Evolutionary conservation across 2,113 vertebrate genomes (phyloP), one percentile per base, ranked within the genome.

Genomic region (Hylia prasina): DNA sequence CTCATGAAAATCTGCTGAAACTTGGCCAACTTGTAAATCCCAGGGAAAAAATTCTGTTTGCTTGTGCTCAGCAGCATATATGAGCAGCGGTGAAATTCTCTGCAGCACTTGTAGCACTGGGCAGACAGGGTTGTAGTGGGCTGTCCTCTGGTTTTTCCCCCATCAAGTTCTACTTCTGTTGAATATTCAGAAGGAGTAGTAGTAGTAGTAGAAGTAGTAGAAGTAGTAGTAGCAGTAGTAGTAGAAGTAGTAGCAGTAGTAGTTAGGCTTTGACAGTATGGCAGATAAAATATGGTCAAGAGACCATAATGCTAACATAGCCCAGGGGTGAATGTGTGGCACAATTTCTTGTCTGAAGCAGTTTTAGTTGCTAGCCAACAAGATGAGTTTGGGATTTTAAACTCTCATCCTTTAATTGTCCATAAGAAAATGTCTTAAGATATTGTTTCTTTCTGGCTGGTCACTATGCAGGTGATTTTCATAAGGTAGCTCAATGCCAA

Each of bases 1-100:
- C 44, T 85, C 82, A 88, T 16, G 58, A 93, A 94, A 95, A 96
- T 92, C 87, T 88, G 87, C 82, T 95, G 93, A 93, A 95, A 73
- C 76, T 57, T 76, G 45, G 61, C 82, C 82, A 94, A 27, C 19
- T 73, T 65, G 63, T 82, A 82, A 89, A 91, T 79, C 37, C 33
- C 37, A n/a, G 47, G 22, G 12, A 21, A 48, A 64, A 64, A 70
- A 47, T 10, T 42, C 24, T 60, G 24, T 79, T 53, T 65, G 25
- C 48, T 48, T 64, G 42, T 7, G 12, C 61, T 79, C 37, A 68
- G 83, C 25, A 70, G 13, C 1, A 1, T 21, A 11, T n/a, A 25
- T 25, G 47, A 85, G 82, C 58, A 44, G 68, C 1, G 18, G 37
- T 18, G 6, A 78, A 68, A 65, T 42, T 82, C 68, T 81, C 30